Evolutionary conservation across 1,140 invertebrate genomes (phyloP).

Genomic region (Hycleus cichorii): DNA sequence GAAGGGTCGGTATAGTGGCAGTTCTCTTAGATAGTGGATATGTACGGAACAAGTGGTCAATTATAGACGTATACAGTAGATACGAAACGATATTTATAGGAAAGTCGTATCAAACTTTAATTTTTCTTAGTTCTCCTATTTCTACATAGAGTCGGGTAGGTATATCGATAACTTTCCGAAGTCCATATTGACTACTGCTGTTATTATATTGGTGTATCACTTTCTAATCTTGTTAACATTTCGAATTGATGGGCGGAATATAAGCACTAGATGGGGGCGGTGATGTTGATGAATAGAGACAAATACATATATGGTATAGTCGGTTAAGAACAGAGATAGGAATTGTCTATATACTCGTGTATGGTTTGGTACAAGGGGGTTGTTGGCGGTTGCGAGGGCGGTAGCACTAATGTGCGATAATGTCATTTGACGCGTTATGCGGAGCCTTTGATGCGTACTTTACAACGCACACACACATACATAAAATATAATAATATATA

Average conservation of each 20-base stretch:
- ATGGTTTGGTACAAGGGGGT: background rate
- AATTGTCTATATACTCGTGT: too few relatives aligned
- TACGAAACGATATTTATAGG: too few relatives aligned
- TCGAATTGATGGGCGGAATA: slow-evolving; percentile 9
- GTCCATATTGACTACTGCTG: too few relatives aligned
- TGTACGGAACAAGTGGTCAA: slow-evolving; percentile 23
- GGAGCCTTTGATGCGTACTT: slow-evolving; percentile 27
- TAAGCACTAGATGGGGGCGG: slow-evolving; percentile 6
- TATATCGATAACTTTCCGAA: too few relatives aligned
- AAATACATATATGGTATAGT: background rate
- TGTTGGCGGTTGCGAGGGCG: slow-evolving; percentile 17
- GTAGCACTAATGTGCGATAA: slow-evolving; percentile 28
- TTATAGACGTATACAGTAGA: slow-evolving; percentile 1
- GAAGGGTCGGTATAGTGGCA: slow-evolving; percentile 20
- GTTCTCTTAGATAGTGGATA: background rate
- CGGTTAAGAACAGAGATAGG: too few relatives aligned
- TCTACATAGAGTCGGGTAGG: too few relatives aligned
- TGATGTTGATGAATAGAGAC: background rate
- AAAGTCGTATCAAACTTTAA: too few relatives aligned
- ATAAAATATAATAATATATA: too few relatives aligned
- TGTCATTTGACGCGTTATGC: slow-evolving; percentile 29
- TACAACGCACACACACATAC: slow-evolving; percentile 4
- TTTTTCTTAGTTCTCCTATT: too few relatives aligned
- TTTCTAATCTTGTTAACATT: slow-evolving; percentile 10
- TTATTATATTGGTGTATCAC: slow-evolving; percentile 1